Base-by-base conservation (phyloP, 2,113 vertebrate genomes). In the Rhinichthys klamathensis region DNA sequence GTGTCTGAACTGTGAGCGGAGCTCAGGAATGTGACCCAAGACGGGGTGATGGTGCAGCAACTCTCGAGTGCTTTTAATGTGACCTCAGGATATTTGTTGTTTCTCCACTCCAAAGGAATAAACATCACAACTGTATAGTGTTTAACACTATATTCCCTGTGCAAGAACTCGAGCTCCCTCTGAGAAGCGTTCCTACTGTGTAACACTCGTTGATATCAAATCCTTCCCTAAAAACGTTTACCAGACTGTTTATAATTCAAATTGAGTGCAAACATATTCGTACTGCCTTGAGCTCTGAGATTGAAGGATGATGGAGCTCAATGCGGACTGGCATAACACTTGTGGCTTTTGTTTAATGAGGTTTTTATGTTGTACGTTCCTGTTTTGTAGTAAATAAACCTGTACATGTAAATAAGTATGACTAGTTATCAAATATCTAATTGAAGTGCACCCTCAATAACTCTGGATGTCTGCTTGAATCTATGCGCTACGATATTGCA, bases 361-460 rank as follows among this genome's bases (percentile, higher is more conserved):
- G 74, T 88, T 89, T 86, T 83, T 83, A 83, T 67, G 61, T 87
- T 84, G 84, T 85, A n/a, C 70, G 32, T 88, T 89, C 46, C 10
- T 23, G 25, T 60, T 65, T 41, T 67, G 54, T 84, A 46, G 27
- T 63, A 63, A 63, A 67, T 72, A 56, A 56, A 27, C 10, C 23
- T 10, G 27, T 65, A 46, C 15, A 41, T 91, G 89, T 90, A 88
- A 84, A 84, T 86, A 70, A 60, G 10, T 92, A 90, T 73, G 67
- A 74, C 70, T 92, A 90, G 90, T 89, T 86, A 86, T 89, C 84
- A 54, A 84, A 84, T 74, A 58, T 4, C 21, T 80, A 84, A 87
- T 83, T 72, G 51, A 83, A 88, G 85, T 85, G 30, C 56, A 86
- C 69, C 67, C 23, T 89, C 80, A 84, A 84, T 84, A 69, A 73